A percentile compares a stretch with the other conserved stretches of the same genome.
Conservation (phyloP, 2,888 invertebrate species). For the Ischnura elegans region DNA sequence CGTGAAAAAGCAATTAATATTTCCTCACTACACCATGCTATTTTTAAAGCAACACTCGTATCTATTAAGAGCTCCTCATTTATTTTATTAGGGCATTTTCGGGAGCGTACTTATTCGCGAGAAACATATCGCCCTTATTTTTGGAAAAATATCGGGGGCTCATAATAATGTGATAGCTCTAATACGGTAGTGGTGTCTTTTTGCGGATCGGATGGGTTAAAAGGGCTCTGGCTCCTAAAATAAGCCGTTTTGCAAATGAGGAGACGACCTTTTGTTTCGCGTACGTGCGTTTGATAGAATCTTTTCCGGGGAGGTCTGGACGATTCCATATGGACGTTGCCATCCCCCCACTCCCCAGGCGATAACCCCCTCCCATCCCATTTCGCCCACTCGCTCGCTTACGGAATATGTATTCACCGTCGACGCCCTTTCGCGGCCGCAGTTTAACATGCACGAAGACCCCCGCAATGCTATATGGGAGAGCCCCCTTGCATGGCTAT, state of each 20-base stretch:
- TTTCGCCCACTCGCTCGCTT: not conserved
- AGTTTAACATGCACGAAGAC: not conserved
- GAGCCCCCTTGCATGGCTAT: too few species aligned
- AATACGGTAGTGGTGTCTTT: too few species aligned
- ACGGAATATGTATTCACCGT: constrained; percentile 1
- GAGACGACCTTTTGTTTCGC: not conserved
- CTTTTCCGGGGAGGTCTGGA: not conserved
- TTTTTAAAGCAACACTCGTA: too few species aligned
- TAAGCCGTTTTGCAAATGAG: constrained; percentile 17
- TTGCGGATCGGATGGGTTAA: not conserved
- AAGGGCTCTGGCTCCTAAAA: not conserved
- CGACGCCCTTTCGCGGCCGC: not conserved
- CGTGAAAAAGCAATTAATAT: too few species aligned
- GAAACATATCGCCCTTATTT: too few species aligned
- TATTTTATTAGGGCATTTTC: too few species aligned
- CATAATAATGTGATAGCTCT: too few species aligned
- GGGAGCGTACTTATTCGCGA: too few species aligned
- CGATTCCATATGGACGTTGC: constrained; percentile 10
- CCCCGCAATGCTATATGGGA: too few species aligned
- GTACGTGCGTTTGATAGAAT: not conserved
- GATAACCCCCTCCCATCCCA: not conserved
- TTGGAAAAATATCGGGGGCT: too few species aligned
- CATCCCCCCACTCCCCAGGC: not conserved
- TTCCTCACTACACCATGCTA: too few species aligned
- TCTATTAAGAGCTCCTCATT: too few species aligned